A percentile compares a stretch with the other conserved stretches of the same genome.
Conservation (phyloP, 2,113 vertebrate genomes). For the Orthonyx spaldingii region DNA sequence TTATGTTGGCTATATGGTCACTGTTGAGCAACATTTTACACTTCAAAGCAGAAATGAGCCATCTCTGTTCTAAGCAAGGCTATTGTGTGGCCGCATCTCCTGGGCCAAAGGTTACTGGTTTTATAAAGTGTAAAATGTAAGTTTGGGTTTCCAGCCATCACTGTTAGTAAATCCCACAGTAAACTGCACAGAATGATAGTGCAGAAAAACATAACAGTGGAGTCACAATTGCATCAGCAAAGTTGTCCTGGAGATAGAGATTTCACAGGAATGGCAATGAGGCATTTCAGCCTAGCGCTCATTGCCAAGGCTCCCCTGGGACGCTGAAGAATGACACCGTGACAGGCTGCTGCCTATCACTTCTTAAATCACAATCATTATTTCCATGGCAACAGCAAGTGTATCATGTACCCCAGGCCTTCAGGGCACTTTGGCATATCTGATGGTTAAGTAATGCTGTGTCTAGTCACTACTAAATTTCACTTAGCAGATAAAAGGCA, state of each 20-base stretch:
- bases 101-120: neutral
- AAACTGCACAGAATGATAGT: neutral
- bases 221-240: neutral
- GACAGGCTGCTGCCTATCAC: constrained; percentile 34
- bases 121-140: neutral
- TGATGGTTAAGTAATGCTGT: neutral
- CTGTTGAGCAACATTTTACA: neutral
- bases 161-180: neutral
- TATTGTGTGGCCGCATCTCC: neutral
- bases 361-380: neutral
- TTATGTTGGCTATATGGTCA: rapidly evolving
- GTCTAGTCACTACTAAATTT: constrained; percentile 14
- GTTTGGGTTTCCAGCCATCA: neutral
- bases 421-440: neutral
- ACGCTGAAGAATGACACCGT: neutral
- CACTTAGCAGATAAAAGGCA: constrained; percentile 1
- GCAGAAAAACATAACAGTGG: neutral
- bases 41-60: neutral
- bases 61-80: neutral
- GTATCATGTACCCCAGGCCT: neutral
- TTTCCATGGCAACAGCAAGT: constrained; percentile 41
- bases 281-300: neutral
- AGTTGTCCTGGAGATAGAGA: neutral
- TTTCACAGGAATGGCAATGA: neutral
- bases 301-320: neutral